Evolutionary conservation across 2,113 vertebrate genomes (phyloP).

Genomic region (Eptesicus fuscus): DNA sequence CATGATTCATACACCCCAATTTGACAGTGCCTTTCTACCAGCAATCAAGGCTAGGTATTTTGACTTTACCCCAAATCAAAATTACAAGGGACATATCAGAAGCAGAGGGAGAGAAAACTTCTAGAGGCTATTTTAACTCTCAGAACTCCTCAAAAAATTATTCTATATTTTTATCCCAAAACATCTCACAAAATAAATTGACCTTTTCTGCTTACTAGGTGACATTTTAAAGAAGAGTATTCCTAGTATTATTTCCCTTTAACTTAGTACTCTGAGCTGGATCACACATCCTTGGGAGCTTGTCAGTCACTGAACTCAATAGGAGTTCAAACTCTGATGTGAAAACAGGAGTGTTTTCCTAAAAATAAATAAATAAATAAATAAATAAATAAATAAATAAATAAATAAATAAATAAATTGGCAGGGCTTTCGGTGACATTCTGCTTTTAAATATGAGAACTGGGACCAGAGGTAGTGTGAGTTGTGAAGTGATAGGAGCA

Average conservation of each 20-base stretch:
- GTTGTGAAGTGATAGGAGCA: not conserved
- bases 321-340: not conserved
- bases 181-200: not conserved
- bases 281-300: not conserved
- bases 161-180: not conserved
- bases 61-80: not conserved
- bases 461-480: not conserved
- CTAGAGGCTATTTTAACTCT: not conserved
- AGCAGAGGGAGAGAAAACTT: not conserved
- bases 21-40: not conserved
- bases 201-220: not conserved
- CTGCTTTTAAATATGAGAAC: not conserved
- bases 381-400: too few relatives aligned
- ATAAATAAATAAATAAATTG: not conserved
- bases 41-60: not conserved
- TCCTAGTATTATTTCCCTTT: constrained; percentile 1
- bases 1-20: not conserved
- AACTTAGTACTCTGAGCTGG: not conserved
- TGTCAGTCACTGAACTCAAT: not conserved
- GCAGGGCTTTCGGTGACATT: not conserved
- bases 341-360: not conserved
- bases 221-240: not conserved
- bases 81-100: not conserved
- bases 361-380: not conserved
- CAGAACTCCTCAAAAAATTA: not conserved